A percentile compares a stretch with the other conserved stretches of the same genome.
phyloP scores from a whole-genome alignment of 2,797 vertebrate genomes.

The Eleutherodactylus coqui region DNA sequence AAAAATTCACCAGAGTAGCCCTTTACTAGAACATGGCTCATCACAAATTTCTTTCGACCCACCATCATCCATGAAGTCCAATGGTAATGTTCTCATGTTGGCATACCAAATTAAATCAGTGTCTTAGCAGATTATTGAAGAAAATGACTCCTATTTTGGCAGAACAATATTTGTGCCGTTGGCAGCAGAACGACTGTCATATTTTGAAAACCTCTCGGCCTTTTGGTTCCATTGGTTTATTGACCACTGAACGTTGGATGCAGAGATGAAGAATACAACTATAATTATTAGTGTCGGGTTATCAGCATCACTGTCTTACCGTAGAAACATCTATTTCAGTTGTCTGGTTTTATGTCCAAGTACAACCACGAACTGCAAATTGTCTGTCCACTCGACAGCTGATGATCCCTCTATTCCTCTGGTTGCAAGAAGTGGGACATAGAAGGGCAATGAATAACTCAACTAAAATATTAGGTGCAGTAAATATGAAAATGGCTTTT shows the following conservation, averaged over 20 bases:
- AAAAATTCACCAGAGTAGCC: too few species aligned
- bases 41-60: too few species aligned
- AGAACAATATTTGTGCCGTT: background rate
- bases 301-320: slow-evolving; percentile 1
- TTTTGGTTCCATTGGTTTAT: slow-evolving; percentile 31
- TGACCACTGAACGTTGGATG: slow-evolving; percentile 11
- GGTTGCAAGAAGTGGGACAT: background rate
- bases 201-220: background rate
- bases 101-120: background rate
- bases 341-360: slow-evolving; percentile 31
- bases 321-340: slow-evolving; percentile 6
- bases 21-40: too few species aligned
- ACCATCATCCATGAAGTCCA: background rate
- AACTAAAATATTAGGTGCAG: background rate
- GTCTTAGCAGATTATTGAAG: background rate
- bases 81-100: background rate
- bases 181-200: background rate
- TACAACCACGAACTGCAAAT: slow-evolving; percentile 3
- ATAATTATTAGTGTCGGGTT: slow-evolving; percentile 33
- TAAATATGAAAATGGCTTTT: background rate
- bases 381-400: background rate
- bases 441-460: background rate
- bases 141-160: background rate
- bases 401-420: background rate
- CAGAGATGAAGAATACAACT: slow-evolving; percentile 23